Evolutionary conservation across 2,113 vertebrate genomes (phyloP), one percentile per base, ranked within the genome.

Genomic region (Dissostichus mawsoni): DNA sequence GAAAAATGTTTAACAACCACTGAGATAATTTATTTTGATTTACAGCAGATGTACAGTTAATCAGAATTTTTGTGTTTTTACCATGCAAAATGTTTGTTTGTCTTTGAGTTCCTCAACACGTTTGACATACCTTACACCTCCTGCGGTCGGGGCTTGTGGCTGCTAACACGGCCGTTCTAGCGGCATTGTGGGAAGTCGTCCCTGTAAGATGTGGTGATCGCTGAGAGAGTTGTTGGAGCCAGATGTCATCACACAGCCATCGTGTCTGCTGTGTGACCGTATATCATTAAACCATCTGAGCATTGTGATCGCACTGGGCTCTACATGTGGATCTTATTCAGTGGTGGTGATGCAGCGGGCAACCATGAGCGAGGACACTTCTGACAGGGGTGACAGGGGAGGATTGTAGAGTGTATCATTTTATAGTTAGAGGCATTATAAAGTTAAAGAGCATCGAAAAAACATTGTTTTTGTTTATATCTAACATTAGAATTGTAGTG

Each of bases 1-100:
- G 48, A 47, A n/a, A 63, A 50, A 45, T 18, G 18, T 2, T 50
- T 23, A 73, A 59, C 41, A 71, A 56, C 65, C 13, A 59, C 56
- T 47, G 3, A 53, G 58, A 44, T 47, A 72, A 69, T 25, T 2
- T 0, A 0, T 75, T 29, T 36, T 66, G 61, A 84, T 83, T 80
- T 67, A 25, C 51, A 70, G 65, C 78, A 77, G 66, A 87, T 75
- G 75, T 56, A 45, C 61, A 76, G 57, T 82, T 64, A 83, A 81
- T 76, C 45, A 73, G 36, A 41, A 9, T 69, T 80, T 86, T 33
- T 55, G 16, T 11, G 52, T 78, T 81, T 85, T 45, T 8, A 52
- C 48, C 3, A 14, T 4, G 55, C 57, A n/a, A 53, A 13, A 50
- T 41, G 7, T 68, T 69, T 69, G 11, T 18, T 69, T 63, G 73